Base-by-base conservation (phyloP, 2,113 vertebrate species). In the Suricata suricatta region DNA sequence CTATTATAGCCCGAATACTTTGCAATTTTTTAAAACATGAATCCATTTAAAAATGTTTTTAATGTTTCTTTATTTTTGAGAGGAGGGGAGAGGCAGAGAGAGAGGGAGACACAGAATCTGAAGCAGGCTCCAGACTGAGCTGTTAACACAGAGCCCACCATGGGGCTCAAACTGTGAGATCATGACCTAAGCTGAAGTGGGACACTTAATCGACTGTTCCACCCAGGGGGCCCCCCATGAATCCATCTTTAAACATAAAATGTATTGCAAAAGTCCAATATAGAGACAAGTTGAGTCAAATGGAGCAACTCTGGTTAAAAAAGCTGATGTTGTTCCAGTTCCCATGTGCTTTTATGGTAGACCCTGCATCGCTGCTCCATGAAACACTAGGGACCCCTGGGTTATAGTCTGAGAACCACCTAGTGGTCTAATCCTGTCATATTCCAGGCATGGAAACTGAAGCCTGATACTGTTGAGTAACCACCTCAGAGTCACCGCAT, bases 401-500 rank as follows among this genome's bases (percentile, higher is more conserved):
- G 33, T 31, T 21, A 63, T 21, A 31, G 25, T 74, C 41, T 90
- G 35, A 93, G 68, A 94, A 72, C 44, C 41, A 33, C 29, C 31
- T 38, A 71, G 69, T 29, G 66, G 16, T 85, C 69, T 93, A 84
- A 90, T 92, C 77, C 69, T 85, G 38, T 91, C 50, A 8, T 72
- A 88, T 77, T 85, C 82, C 85, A 88, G 35, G 23, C 80, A 79
- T 72, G 57, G 52, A 90, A 74, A 87, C 50, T 63, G 23, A 87
- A 87, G 68, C n/a, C 84, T 15, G 2, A 14, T 16, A 19, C 41
- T 66, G 41, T 23, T 77, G 35, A 96, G 47, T 60, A 85, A 76
- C 90, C 94, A 92, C 63, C 71, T 95, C 64, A 33, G 92, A 93
- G 84, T 93, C 88, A 95, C n/a, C 69, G 64, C 76, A 4, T 96